A percentile compares a stretch with the other conserved stretches of the same genome.
These are phyloP conservation scores for Acanthosoma haemorrhoidale DNA, from an alignment of 2,888 invertebrate species.

Conservation along the genomic window DNA sequence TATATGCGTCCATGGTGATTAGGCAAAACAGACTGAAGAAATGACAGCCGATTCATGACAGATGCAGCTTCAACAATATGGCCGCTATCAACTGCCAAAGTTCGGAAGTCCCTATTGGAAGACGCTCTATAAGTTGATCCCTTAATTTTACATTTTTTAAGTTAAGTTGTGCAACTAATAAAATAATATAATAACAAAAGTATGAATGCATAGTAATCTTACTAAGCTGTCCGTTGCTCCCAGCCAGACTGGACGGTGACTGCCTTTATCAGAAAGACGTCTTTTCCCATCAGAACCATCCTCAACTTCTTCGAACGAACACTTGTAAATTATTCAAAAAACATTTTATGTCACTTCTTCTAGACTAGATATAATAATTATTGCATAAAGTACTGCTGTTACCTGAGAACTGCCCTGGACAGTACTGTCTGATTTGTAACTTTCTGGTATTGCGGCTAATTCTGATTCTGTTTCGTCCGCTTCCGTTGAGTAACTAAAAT, in stretches of 20 bases:
- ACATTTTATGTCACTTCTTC: not conserved
- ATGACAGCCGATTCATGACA: too few relatives aligned
- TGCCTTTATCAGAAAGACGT: conserved; percentile 43
- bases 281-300: conserved; percentile 40
- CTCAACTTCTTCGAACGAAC: conserved; percentile 58
- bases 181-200: too few relatives aligned
- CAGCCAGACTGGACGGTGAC: conserved; percentile 53
- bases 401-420: conserved; percentile 69
- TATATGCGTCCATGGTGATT: too few relatives aligned
- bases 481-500: conserved; percentile 49
- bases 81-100: too few relatives aligned
- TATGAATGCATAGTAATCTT: too few relatives aligned
- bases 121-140: too few relatives aligned
- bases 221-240: conserved; percentile 54
- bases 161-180: too few relatives aligned
- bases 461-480: conserved; percentile 85
- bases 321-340: conserved; percentile 46
- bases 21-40: too few relatives aligned
- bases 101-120: too few relatives aligned
- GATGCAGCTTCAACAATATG: too few relatives aligned
- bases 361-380: not conserved
- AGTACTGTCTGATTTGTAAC: conserved; percentile 75
- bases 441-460: conserved; percentile 83
- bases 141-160: too few relatives aligned
- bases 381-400: not conserved